A percentile compares a stretch with the other conserved stretches of the same genome.
Evolutionary conservation across 2,797 vertebrate genomes (phyloP).

Genomic region (Acanthiza pusilla): DNA sequence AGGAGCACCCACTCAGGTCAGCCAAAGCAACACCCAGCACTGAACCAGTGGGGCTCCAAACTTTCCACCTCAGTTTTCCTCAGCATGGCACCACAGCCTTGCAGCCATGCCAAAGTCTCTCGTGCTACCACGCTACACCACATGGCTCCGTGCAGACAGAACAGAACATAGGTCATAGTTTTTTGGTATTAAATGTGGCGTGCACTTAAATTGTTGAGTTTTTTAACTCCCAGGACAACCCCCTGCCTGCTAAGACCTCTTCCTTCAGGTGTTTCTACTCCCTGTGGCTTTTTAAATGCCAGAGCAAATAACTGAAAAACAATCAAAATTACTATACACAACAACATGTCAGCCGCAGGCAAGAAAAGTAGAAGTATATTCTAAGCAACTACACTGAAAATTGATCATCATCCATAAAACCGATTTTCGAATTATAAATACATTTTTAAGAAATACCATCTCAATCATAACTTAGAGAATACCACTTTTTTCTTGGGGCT

Average conservation of each 20-base stretch:
- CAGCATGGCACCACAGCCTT: background rate
- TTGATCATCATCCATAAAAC: background rate
- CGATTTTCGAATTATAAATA: background rate
- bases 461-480: background rate
- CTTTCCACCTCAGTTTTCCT: background rate
- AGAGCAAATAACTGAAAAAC: background rate
- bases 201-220: background rate
- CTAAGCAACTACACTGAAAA: background rate
- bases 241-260: background rate
- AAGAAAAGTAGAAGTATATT: background rate
- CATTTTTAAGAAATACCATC: background rate
- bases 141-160: background rate
- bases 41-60: background rate
- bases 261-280: background rate
- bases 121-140: rapidly evolving
- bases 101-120: background rate
- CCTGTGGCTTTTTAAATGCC: background rate
- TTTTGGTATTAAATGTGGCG: background rate
- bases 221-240: background rate
- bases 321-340: background rate
- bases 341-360: background rate
- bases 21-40: background rate
- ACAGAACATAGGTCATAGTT: background rate
- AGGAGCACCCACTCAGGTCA: background rate
- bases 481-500: background rate